Percentiles rank a stretch among this genome's conserved stretches.
Conservation (phyloP, 2,113 vertebrate species). For the Nibea coibor region DNA sequence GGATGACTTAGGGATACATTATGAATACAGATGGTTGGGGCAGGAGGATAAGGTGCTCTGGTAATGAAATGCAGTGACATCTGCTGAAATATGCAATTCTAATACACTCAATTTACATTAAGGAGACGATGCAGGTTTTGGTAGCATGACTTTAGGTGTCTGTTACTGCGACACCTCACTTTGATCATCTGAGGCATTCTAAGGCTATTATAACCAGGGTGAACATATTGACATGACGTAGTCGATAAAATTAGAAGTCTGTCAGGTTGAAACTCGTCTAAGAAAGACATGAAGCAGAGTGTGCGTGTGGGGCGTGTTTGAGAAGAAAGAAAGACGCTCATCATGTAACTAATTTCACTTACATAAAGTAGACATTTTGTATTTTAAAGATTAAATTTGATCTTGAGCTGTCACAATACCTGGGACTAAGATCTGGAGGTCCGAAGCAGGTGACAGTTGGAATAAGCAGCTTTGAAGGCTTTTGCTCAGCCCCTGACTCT, state of each 20-base stretch:
- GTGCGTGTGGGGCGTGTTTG: background rate
- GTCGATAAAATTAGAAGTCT: background rate
- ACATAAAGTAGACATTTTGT: too few species aligned
- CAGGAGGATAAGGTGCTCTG: constrained; percentile 49
- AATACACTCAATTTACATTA: constrained; percentile 56
- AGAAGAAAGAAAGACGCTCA: background rate
- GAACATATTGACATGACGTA: background rate
- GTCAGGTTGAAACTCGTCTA: background rate
- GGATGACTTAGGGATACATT: constrained; percentile 71
- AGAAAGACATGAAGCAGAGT: background rate
- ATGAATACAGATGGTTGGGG: constrained; percentile 69
- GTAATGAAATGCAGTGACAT: constrained; percentile 63
- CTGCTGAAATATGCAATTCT: constrained; percentile 73
- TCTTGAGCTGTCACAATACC: constrained; percentile 79
- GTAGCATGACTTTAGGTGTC: constrained; percentile 39
- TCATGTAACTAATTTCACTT: too few species aligned
- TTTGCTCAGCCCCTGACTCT: constrained; percentile 64
- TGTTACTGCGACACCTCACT: constrained; percentile 1
- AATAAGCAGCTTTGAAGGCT: constrained; percentile 90
- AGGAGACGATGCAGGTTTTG: constrained; percentile 36
- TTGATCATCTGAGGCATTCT: background rate
- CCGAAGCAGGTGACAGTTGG: constrained; percentile 85
- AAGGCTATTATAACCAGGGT: background rate
- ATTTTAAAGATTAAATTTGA: background rate
- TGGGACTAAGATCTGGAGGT: constrained; percentile 91